Percentiles rank a stretch among this genome's conserved stretches.
phyloP scores from a whole-genome alignment of 2,888 invertebrate species.

The Esperia sulphurella region DNA sequence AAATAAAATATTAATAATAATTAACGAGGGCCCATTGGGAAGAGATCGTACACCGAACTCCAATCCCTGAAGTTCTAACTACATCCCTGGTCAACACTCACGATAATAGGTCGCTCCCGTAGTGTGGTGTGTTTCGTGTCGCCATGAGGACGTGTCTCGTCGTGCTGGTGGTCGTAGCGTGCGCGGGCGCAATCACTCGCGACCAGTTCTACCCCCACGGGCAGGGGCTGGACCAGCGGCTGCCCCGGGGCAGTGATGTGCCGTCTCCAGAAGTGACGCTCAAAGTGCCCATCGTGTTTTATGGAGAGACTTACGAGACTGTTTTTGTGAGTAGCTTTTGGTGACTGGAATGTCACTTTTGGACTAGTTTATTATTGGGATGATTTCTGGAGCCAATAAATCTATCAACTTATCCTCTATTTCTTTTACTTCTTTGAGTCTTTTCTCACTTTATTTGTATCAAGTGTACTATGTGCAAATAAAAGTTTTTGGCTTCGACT shows the following conservation, averaged over 20 bases:
- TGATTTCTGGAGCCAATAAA: too few relatives aligned
- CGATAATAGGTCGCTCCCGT: conserved; percentile 6
- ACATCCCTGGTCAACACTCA: not conserved
- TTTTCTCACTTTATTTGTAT: too few relatives aligned
- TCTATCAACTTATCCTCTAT: too few relatives aligned
- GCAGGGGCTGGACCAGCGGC: conserved; percentile 67
- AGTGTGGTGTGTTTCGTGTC: conserved; percentile 38
- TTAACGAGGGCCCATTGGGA: too few relatives aligned
- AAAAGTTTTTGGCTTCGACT: too few relatives aligned
- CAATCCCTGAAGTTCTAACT: too few relatives aligned
- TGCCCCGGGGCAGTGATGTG: conserved; percentile 80
- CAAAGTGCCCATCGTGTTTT: conserved; percentile 88
- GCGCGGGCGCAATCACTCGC: conserved; percentile 65
- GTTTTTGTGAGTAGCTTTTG: conserved; percentile 88
- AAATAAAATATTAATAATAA: too few relatives aligned
- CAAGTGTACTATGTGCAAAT: too few relatives aligned
- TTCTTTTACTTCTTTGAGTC: too few relatives aligned
- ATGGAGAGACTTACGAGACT: conserved; percentile 85
- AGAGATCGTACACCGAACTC: too few relatives aligned
- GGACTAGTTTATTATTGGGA: not conserved
- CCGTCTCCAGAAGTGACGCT: conserved; percentile 83
- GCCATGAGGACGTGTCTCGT: conserved; percentile 68
- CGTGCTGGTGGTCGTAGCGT: conserved; percentile 45
- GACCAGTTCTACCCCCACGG: conserved; percentile 82
- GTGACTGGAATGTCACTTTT: too few relatives aligned